Base-by-base conservation (phyloP, 2,113 vertebrate genomes). In the Mus musculus region DNA sequence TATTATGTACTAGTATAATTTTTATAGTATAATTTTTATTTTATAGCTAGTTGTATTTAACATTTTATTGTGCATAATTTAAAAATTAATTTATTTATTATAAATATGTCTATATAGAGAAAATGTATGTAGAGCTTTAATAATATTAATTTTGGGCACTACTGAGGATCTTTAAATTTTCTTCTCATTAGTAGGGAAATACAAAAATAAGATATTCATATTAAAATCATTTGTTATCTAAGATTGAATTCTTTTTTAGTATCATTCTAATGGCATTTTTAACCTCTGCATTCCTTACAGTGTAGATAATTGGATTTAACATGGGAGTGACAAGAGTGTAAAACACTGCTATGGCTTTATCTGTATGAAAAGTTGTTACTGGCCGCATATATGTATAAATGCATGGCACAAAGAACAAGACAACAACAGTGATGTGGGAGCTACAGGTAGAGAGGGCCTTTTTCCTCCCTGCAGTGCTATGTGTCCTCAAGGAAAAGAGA, bases 251-350 rank as follows among this genome's bases (percentile, higher is more conserved):
- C n/a, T 8, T 88, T 5, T 17, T 93, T 59, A 94, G 46, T 73
- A 95, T 65, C 30, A 42, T 67, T 36, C 49, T 90, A 36, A 93
- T 49, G 22, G 82, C 71, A 81, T 42, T 61, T 88, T 91, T 88
- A 89, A 93, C 61, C 22, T 95, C 90, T 82, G 78, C n/a, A 59
- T 96, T 97, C 28, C 95, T 92, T 30, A 73, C 69, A 42, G 67
- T 52, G 49, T 59, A 73, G 52, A 88, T 88, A 42, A 73, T 30
- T 7, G 87, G 69, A 20, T 88, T 88, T 42, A 88, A 88, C 24
- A 73, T 39, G 20, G 69, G 87, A 73, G 69, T 73, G 13, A 88
- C 36, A 88, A 88, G 49, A 17, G 87, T 88, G 17, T 88, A 88
- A 88, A 88, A 88, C 22, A 59, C 69, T 28, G 67, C 33, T 28